These are phyloP conservation scores for Heliconius cydno DNA, from an alignment of 2,888 invertebrate genomes.

Conservation along the genomic window DNA sequence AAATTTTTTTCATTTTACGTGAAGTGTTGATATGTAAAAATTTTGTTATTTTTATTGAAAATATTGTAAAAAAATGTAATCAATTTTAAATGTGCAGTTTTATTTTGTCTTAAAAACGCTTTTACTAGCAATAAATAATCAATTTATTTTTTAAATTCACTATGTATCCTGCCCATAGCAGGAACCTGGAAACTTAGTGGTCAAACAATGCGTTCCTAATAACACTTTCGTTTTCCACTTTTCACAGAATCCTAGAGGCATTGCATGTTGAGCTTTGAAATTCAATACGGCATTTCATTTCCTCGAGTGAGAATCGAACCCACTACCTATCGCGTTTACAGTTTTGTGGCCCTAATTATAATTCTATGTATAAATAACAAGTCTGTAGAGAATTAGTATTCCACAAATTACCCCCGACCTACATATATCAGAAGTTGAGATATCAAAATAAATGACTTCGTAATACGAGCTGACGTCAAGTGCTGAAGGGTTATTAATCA, in stretches of 20 bases:
- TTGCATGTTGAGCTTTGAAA: not conserved
- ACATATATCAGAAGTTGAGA: constrained; percentile 12
- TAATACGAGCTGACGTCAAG: constrained; percentile 11
- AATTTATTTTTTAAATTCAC: not conserved
- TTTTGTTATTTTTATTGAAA: too few relatives aligned
- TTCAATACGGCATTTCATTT: not conserved
- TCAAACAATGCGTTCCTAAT: not conserved
- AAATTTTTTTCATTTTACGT: too few relatives aligned
- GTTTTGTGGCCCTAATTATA: not conserved
- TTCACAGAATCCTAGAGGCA: not conserved
- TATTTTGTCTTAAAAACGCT: too few relatives aligned
- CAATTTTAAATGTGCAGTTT: too few relatives aligned
- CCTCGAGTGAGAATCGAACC: not conserved
- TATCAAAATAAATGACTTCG: constrained; percentile 12
- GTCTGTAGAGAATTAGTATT: not conserved
- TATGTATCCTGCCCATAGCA: not conserved
- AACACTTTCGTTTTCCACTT: not conserved
- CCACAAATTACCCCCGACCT: constrained; percentile 3
- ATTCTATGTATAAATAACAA: not conserved
- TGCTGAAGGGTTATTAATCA: constrained; percentile 21
- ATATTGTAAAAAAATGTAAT: too few relatives aligned
- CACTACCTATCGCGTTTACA: not conserved
- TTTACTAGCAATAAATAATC: too few relatives aligned
- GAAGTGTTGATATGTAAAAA: not conserved
- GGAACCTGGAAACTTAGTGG: not conserved